Base-by-base conservation (phyloP, 2,113 vertebrate genomes). In the Globicephala melas region DNA sequence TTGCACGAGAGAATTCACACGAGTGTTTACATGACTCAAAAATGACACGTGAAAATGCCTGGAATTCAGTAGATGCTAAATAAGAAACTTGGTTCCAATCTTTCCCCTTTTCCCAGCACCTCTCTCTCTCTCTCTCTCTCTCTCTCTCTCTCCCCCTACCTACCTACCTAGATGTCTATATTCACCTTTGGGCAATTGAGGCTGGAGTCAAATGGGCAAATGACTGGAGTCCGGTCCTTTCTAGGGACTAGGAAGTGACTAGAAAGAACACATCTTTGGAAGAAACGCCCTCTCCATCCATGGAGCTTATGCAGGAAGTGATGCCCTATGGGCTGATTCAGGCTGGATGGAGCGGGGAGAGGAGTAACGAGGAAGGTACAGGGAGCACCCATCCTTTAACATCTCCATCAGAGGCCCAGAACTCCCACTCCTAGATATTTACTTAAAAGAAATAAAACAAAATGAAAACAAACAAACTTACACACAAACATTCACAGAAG, bases 241-340 rank as follows among this genome's bases (percentile, higher is more conserved):
- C n/a, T 44, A 18, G 81, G 20, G 28, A 50, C 25, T 10, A 38
- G 53, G 17, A 71, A 53, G 55, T 26, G 63, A 58, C 44, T 1
- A n/a, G 15, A 15, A 84, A 63, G 12, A 8, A 20, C n/a, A 58
- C 38, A 10, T 21, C 21, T 77, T 31, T 71, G 84, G 74, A 60
- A 60, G 50, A 50, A 60, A 80, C 1, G 12, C 23, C 28, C 10
- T 79, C 38, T 41, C 33, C 6, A 5, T 55, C 26, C 28, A 23
- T 0, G 0, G n/a, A 55, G 76, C 20, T 70, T 62, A 33, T 3
- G 0, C 23, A 18, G 14, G 31, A 17, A 58, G 38, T 0, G 0
- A 25, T 31, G 15, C 6, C 67, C 31, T 17, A 2, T 0, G 23
- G 26, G 15, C 47, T 3, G 31, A 8, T 36, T 44, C 9, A 12